A percentile compares a stretch with the other conserved stretches of the same genome.
phyloP scores from a whole-genome alignment of 2,113 vertebrate species.

The Ginglymostoma cirratum region DNA sequence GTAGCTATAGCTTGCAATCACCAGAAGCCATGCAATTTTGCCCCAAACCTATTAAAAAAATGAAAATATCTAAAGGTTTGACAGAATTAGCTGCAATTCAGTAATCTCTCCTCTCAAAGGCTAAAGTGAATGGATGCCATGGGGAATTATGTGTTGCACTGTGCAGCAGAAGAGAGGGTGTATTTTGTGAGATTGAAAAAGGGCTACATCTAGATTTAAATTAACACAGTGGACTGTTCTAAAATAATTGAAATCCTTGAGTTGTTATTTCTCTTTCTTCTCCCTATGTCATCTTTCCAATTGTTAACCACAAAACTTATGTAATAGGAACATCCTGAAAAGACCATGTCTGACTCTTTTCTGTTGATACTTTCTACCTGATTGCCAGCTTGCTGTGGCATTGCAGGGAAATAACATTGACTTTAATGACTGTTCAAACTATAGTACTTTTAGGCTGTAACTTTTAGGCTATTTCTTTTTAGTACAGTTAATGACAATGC shows the following conservation, averaged over 20 bases:
- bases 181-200: background rate
- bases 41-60: background rate
- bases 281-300: background rate
- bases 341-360: background rate
- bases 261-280: background rate
- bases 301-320: background rate
- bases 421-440: background rate
- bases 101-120: slow-evolving; percentile 9
- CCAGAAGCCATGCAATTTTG: background rate
- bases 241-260: background rate
- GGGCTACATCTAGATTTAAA: background rate
- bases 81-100: background rate
- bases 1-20: background rate
- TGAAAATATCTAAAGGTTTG: background rate
- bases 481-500: background rate
- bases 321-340: background rate
- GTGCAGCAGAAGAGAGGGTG: background rate
- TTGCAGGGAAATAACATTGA: background rate
- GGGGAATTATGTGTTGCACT: background rate
- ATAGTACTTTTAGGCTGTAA: background rate
- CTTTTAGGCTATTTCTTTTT: background rate
- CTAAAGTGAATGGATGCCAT: background rate
- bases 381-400: background rate
- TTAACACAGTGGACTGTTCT: background rate
- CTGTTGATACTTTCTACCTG: background rate